Percentiles rank a stretch among this genome's conserved stretches.
Evolutionary conservation across 1,140 invertebrate species (phyloP).

Genomic region (Eupristina koningsbergeri): DNA sequence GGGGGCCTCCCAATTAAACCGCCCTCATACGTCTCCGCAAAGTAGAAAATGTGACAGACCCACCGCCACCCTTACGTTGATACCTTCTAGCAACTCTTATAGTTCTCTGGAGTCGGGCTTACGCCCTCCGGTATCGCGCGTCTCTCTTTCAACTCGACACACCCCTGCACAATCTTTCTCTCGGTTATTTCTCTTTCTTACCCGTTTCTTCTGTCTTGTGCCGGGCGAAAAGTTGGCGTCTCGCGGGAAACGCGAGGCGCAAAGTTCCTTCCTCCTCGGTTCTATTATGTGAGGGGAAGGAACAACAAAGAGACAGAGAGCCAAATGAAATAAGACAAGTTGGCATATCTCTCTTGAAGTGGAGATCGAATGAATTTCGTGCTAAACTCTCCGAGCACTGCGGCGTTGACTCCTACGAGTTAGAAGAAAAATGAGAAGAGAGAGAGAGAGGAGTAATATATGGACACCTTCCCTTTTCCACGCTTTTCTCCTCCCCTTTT

Average conservation of each 20-base stretch:
- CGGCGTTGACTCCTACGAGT: neutral
- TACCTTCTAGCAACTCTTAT: conserved; percentile 27
- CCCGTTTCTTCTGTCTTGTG: conserved; percentile 18
- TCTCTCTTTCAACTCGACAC: conserved; percentile 45
- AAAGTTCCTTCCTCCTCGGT: conserved; percentile 49
- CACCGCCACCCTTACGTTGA: conserved; percentile 49
- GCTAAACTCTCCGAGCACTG: conserved; percentile 64
- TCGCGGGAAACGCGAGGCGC: conserved; percentile 27
- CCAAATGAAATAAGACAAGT: conserved; percentile 8
- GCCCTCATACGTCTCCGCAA: conserved; percentile 68
- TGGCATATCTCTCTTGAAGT: neutral
- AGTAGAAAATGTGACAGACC: conserved; percentile 70
- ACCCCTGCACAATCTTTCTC: neutral
- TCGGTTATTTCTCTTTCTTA: neutral
- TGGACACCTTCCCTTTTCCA: neutral
- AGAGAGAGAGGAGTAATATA: conserved; percentile 51
- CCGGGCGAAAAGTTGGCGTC: neutral
- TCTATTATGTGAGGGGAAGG: conserved; percentile 11
- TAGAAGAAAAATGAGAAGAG: conserved; percentile 55
- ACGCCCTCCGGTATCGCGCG: conserved; percentile 17
- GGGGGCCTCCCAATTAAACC: conserved; percentile 67
- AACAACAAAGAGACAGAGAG: neutral
- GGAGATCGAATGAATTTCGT: conserved; percentile 68
- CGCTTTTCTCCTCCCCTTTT: neutral
- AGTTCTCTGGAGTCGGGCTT: conserved; percentile 3